Base-by-base conservation (phyloP, 2,888 invertebrate species). In the Ligdia adustata region DNA sequence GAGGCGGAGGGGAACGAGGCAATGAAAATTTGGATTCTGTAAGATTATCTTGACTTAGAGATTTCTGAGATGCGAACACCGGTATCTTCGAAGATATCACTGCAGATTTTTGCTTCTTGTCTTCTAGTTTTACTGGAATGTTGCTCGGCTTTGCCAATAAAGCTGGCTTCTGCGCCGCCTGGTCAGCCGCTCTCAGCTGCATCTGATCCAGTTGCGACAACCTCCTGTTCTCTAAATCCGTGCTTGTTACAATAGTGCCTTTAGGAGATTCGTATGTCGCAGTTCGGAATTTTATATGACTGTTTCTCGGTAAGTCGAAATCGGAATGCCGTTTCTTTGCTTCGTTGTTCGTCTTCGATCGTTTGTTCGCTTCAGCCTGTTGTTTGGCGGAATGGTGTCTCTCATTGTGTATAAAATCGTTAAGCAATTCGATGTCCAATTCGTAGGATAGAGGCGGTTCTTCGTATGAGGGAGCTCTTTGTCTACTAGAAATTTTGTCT, bases 281-380 rank as follows among this genome's bases (percentile, higher is more conserved):
- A 15, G 93, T 93, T 11, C 92, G 89, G 75, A 93, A 93, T 68
- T 92, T 90, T 56, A 93, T 93, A 61, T 91, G 91, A 50, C 91
- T 89, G 72, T 91, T 91, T 64, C 91, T 75, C 16, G 91, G 91
- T 58, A 91, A 58, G 65, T 91, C 90, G 62, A 82, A 90, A 61
- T 91, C 91, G 28, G 90, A 86, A 66, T 90, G 90, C 54, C 89
- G 81, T 79, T 84, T 90, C 83, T 87, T 88, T 81, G 82, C 82
- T 72, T 87, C 86, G 75, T 69, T 78, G 63, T 64, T 82, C 74
- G 77, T 64, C 69, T 76, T 81, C 69, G 78, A 75, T 84, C 82
- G 84, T 78, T 82, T 86, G 48, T 71, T 75, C 34, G 65, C 63
- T 18, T 90, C 89, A 33, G 68, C 69, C 54, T 76, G 71, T 50